Conservation (phyloP, 1,140 invertebrate species). For the Bombus superbus region DNA sequence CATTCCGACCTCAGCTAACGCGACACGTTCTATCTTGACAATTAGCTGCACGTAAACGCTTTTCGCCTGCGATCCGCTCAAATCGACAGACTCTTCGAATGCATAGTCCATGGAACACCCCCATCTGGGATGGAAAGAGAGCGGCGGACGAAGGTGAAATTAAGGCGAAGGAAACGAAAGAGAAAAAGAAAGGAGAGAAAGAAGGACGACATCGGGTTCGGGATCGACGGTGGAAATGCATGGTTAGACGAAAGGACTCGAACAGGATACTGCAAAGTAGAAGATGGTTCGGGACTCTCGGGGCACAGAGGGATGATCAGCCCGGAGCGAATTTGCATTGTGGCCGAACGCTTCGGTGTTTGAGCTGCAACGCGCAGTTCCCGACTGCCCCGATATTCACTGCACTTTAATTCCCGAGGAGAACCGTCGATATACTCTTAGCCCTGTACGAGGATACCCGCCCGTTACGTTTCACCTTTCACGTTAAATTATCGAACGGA, state of each 20-base stretch:
- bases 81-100: not conserved
- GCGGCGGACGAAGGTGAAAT: not conserved
- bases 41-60: constrained; percentile 5
- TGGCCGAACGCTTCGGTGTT: constrained; percentile 65
- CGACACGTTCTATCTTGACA: not conserved
- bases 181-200: not conserved
- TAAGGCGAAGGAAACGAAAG: not conserved
- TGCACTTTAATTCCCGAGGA: constrained; percentile 42
- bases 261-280: constrained; percentile 18
- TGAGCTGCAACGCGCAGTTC: constrained; percentile 45
- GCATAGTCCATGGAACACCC: not conserved
- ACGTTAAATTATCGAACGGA: constrained; percentile 6
- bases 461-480: not conserved
- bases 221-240: constrained; percentile 15
- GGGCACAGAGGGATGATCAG: constrained; percentile 38
- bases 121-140: not conserved
- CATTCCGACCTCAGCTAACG: not conserved
- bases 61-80: constrained; percentile 6
- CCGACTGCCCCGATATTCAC: constrained; percentile 28
- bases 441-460: not conserved
- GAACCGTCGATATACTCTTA: constrained; percentile 49
- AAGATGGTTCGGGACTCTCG: constrained; percentile 54
- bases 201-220: constrained; percentile 6
- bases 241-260: constrained; percentile 11
- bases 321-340: constrained; percentile 70